Evolutionary conservation across 2,888 invertebrate genomes (phyloP).

Genomic region (Hemicrepidius hirtus): DNA sequence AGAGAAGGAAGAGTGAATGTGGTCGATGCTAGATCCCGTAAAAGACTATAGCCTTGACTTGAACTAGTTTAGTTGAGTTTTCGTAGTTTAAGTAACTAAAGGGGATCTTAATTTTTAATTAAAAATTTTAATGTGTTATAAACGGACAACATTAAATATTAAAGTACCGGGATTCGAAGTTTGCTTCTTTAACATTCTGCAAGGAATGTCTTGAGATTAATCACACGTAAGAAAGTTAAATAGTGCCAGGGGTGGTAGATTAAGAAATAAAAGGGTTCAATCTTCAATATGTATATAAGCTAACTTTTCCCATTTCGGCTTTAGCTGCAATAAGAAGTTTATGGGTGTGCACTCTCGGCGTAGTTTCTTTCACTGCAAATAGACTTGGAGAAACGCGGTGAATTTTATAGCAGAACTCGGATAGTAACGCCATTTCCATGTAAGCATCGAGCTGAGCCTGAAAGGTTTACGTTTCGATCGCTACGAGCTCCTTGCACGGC

Average conservation of each 20-base stretch:
- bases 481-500: conserved; percentile 50
- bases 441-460: conserved; percentile 50
- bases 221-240: conserved; percentile 21
- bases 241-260: conserved; percentile 7
- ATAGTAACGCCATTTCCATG: conserved; percentile 55
- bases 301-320: conserved; percentile 44
- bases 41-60: neutral
- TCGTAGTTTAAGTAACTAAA: neutral
- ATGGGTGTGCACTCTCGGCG: conserved; percentile 49
- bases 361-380: conserved; percentile 53
- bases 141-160: conserved; percentile 1
- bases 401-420: conserved; percentile 53
- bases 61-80: neutral
- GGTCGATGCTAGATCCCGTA: neutral
- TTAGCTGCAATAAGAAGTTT: conserved; percentile 51
- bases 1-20: neutral
- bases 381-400: conserved; percentile 51
- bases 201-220: conserved; percentile 1
- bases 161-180: neutral
- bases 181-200: conserved; percentile 15
- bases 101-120: neutral
- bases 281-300: conserved; percentile 38
- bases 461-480: conserved; percentile 55
- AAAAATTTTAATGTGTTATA: too few species aligned
- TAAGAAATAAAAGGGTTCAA: conserved; percentile 40